Conservation (phyloP, 1,140 invertebrate genomes). For the Drosophila lini region DNA sequence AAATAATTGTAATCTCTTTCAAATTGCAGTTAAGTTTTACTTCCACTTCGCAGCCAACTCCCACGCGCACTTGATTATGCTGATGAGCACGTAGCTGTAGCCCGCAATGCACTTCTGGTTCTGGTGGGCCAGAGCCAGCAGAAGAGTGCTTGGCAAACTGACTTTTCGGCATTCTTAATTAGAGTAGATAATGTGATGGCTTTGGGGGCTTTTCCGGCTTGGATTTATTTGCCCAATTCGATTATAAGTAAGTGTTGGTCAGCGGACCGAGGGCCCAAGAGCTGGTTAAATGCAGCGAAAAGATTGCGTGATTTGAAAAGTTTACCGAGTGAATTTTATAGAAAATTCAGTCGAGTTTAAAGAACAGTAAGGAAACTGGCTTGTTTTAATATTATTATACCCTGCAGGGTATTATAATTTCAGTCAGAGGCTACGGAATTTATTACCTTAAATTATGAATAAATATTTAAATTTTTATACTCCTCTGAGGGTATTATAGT, state of each 20-base stretch:
- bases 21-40: constrained; percentile 67
- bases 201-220: constrained; percentile 51
- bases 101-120: constrained; percentile 73
- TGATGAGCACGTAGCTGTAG: constrained; percentile 73
- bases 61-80: constrained; percentile 60
- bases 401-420: no score
- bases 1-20: constrained; percentile 81
- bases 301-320: constrained; percentile 29
- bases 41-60: constrained; percentile 32
- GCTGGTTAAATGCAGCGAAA: constrained; percentile 15
- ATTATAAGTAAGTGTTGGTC: constrained; percentile 46
- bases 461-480: no score
- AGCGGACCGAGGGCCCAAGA: constrained; percentile 18
- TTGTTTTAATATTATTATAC: no score
- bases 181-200: constrained; percentile 53
- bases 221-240: constrained; percentile 50
- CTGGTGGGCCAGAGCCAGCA: constrained; percentile 32
- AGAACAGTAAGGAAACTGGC: no score
- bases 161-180: constrained; percentile 69
- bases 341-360: background rate
- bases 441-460: no score
- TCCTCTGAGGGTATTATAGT: no score
- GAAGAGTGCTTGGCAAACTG: constrained; percentile 73
- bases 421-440: no score
- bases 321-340: constrained; percentile 4